phyloP scores from a whole-genome alignment of 2,888 invertebrate species.

The Acleris literana region DNA sequence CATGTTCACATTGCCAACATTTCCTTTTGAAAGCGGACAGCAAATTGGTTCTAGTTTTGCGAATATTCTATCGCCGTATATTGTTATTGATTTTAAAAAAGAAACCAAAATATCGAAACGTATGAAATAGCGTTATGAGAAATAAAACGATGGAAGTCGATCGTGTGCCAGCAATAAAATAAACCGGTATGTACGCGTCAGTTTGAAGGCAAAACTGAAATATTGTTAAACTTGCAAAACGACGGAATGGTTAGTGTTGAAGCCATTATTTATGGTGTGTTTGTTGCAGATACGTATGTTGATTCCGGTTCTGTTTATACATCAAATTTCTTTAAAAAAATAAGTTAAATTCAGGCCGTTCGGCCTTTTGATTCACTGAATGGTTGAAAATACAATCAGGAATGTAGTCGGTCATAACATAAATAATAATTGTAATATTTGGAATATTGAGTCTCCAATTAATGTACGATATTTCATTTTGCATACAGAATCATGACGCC shows the following conservation, averaged over 20 bases:
- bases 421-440: too few relatives aligned
- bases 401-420: too few relatives aligned
- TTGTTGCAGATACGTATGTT: constrained; percentile 13
- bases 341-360: too few relatives aligned
- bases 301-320: not conserved
- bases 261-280: constrained; percentile 23
- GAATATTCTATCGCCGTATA: constrained; percentile 24
- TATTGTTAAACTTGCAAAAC: constrained; percentile 78
- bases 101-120: constrained; percentile 46
- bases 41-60: constrained; percentile 3
- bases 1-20: too few relatives aligned
- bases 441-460: too few relatives aligned
- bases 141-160: constrained; percentile 63
- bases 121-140: constrained; percentile 55
- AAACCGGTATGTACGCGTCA: constrained; percentile 51
- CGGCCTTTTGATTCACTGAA: too few relatives aligned
- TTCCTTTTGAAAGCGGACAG: not conserved
- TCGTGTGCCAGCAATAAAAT: constrained; percentile 64
- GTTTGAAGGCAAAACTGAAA: constrained; percentile 60
- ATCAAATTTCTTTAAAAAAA: not conserved
- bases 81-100: constrained; percentile 34
- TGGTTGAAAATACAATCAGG: too few relatives aligned
- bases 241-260: constrained; percentile 55
- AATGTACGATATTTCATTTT: too few relatives aligned
- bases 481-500: too few relatives aligned